A percentile compares a stretch with the other conserved stretches of the same genome.
phyloP scores from a whole-genome alignment of 2,888 invertebrate genomes.

The Hypercompe scribonia region DNA sequence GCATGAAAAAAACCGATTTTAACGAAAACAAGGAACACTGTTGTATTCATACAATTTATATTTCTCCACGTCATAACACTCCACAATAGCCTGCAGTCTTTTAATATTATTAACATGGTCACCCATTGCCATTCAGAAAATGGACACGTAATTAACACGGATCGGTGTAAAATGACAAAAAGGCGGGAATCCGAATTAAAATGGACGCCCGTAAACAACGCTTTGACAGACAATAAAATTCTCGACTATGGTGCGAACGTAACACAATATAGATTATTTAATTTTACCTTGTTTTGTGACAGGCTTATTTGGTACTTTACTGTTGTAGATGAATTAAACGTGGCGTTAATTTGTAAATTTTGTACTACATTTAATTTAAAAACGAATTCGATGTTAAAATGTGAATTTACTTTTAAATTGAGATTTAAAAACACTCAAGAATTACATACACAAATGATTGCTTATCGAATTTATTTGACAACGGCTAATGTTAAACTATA shows the following conservation, averaged over 20 bases:
- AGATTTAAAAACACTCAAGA: background rate
- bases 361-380: background rate
- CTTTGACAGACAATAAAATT: slow-evolving; percentile 65
- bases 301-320: slow-evolving; percentile 41
- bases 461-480: background rate
- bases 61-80: background rate
- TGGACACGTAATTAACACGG: slow-evolving; percentile 29
- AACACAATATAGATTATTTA: slow-evolving; percentile 61
- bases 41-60: background rate
- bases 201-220: slow-evolving; percentile 62
- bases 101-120: slow-evolving; percentile 7
- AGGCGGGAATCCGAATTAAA: slow-evolving; percentile 71
- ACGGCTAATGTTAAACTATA: no score
- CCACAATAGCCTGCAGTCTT: background rate
- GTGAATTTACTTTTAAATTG: background rate
- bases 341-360: background rate
- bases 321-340: slow-evolving; percentile 30
- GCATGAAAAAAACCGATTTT: background rate
- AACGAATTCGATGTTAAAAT: background rate
- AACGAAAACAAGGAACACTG: background rate
- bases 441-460: background rate
- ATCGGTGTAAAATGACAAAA: slow-evolving; percentile 70
- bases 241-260: slow-evolving; percentile 61
- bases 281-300: slow-evolving; percentile 56
- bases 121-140: slow-evolving; percentile 21